phyloP scores from a whole-genome alignment of 2,888 invertebrate species.

The Hirudinaria manillensis region DNA sequence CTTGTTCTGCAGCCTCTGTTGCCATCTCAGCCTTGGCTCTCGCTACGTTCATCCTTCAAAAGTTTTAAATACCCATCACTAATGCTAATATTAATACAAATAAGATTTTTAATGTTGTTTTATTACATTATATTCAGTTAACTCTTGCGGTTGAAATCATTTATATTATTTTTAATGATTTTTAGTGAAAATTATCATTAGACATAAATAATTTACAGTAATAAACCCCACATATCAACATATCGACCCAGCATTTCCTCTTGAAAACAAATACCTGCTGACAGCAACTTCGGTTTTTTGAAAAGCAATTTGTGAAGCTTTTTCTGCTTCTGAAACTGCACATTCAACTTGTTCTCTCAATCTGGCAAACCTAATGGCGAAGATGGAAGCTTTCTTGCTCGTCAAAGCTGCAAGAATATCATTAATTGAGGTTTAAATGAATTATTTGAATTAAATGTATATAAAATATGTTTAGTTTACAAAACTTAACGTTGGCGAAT shows the following conservation, averaged over 20 bases:
- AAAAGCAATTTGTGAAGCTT: constrained; percentile 28
- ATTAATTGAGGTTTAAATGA: background rate
- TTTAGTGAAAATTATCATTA: too few relatives aligned
- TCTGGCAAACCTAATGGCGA: constrained; percentile 22
- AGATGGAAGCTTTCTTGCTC: constrained; percentile 21
- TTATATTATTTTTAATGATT: too few relatives aligned
- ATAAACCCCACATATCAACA: background rate
- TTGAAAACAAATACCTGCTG: background rate
- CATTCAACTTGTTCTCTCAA: constrained; percentile 24
- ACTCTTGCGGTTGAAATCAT: too few relatives aligned
- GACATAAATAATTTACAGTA: too few relatives aligned
- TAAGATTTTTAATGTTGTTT: too few relatives aligned
- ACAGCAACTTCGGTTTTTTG: constrained; percentile 27
- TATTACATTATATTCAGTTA: too few relatives aligned
- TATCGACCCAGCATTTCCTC: background rate
- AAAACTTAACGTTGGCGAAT: too few relatives aligned
- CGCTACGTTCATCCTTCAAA: constrained; percentile 1
- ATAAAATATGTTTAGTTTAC: too few relatives aligned
- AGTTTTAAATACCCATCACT: background rate
- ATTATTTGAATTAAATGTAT: too few relatives aligned
- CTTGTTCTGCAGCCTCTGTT: constrained; percentile 2
- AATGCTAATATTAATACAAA: too few relatives aligned
- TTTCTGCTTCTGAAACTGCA: constrained; percentile 23
- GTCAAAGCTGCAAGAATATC: constrained; percentile 10
- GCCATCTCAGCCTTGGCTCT: constrained; percentile 14